Conservation (phyloP, 2,888 invertebrate genomes). For the Philereme vetulata region DNA sequence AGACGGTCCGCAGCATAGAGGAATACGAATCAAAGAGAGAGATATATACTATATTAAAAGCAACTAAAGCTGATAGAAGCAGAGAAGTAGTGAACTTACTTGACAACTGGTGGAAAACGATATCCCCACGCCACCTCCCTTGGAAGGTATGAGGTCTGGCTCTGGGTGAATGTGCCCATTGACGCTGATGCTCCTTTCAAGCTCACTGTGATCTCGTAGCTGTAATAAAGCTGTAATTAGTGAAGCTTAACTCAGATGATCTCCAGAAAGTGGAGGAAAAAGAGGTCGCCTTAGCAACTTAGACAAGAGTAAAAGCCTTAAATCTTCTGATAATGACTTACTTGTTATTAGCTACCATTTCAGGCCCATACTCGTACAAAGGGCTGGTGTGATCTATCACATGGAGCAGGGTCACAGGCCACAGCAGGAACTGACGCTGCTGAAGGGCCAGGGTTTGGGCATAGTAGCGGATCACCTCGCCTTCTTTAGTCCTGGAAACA, state of each 20-base stretch:
- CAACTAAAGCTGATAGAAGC: no score
- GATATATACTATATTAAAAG: no score
- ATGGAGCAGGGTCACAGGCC: constrained; percentile 95
- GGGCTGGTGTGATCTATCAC: constrained; percentile 90
- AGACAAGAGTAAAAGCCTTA: no score
- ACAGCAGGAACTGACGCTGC: constrained; percentile 85
- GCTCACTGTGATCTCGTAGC: constrained; percentile 91
- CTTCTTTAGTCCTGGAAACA: constrained; percentile 66
- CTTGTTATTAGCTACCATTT: constrained; percentile 86
- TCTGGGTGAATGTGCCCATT: constrained; percentile 89
- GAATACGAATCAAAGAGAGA: no score
- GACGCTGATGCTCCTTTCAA: constrained; percentile 92
- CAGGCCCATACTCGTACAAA: constrained; percentile 88
- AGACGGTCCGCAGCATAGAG: no score
- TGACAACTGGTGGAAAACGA: constrained; percentile 89
- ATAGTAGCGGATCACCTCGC: constrained; percentile 71
- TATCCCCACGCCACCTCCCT: constrained; percentile 93
- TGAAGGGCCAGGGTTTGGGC: constrained; percentile 60
- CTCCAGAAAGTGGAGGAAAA: no score
- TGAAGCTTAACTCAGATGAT: not conserved
- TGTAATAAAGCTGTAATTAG: constrained; percentile 51
- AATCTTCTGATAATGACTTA: constrained; percentile 40
- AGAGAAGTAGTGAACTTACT: constrained; percentile 56
- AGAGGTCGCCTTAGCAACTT: no score
- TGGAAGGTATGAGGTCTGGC: constrained; percentile 90